These are phyloP conservation scores for Dinomys branickii DNA, from an alignment of 2,113 vertebrate species.

Conservation along the genomic window DNA sequence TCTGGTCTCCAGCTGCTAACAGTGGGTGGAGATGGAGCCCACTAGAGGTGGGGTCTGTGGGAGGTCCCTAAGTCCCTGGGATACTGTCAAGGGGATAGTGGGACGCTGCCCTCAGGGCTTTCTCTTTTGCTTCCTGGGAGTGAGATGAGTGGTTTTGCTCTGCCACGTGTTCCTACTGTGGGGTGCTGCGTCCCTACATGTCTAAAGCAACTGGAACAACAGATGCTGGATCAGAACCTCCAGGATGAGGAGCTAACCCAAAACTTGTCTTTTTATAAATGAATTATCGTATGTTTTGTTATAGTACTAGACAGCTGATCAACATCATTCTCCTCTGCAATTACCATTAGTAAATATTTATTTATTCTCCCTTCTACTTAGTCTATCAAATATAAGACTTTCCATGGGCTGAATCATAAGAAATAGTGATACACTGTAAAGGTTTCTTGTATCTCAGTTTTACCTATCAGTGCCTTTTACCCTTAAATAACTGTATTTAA, in stretches of 20 bases:
- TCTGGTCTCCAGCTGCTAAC: neutral
- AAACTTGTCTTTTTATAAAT: neutral
- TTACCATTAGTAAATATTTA: neutral
- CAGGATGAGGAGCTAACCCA: neutral
- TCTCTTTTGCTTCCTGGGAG: neutral
- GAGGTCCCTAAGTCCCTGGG: neutral
- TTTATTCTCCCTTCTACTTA: conserved; percentile 21
- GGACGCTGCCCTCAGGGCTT: neutral
- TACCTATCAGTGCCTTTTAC: neutral
- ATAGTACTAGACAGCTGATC: neutral
- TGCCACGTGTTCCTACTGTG: too few relatives aligned
- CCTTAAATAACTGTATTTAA: neutral
- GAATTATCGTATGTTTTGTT: neutral
- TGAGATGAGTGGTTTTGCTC: neutral
- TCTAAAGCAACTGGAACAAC: neutral
- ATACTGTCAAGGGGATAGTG: too few relatives aligned
- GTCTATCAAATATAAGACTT: conserved; percentile 2
- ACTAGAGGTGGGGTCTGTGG: too few relatives aligned
- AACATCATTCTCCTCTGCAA: neutral
- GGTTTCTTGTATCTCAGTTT: neutral
- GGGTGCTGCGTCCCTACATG: neutral
- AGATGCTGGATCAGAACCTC: neutral
- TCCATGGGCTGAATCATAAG: neutral
- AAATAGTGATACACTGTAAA: neutral
- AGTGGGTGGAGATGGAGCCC: neutral